Percentiles rank a stretch among this genome's conserved stretches.
Conservation (phyloP, 2,888 invertebrate species). For the Crossocerus cetratus region DNA sequence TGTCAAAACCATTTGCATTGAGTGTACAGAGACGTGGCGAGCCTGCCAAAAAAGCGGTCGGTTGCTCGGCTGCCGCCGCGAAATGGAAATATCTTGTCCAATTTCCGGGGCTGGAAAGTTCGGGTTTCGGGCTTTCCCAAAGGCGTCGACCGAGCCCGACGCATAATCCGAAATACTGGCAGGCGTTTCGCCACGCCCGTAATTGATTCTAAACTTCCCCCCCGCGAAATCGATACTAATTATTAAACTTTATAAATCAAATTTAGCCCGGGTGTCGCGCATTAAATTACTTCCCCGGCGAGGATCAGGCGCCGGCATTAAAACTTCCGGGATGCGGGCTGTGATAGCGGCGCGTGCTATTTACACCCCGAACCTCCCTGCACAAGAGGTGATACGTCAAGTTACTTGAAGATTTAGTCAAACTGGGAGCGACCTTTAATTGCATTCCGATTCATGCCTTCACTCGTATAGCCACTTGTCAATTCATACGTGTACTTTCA, state of each 20-base stretch:
- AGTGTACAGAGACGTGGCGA: neutral
- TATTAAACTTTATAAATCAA: constrained; percentile 6
- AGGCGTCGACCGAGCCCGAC: neutral
- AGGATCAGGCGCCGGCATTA: neutral
- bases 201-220: constrained; percentile 3
- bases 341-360: neutral
- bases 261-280: neutral
- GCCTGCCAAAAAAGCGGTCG: neutral
- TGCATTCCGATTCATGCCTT: too few species aligned
- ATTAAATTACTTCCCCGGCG: neutral
- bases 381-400: neutral
- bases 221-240: neutral
- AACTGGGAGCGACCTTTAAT: too few species aligned
- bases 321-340: neutral
- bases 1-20: too few species aligned
- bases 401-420: too few species aligned
- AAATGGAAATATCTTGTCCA: constrained; percentile 10
- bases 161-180: neutral
- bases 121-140: neutral
- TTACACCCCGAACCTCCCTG: neutral
- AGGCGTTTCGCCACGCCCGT: neutral
- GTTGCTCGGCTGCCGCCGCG: neutral
- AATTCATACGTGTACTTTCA: too few species aligned
- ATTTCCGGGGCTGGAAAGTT: neutral
- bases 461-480: too few species aligned